Evolutionary conservation across 2,888 invertebrate genomes (phyloP), one percentile per base, ranked within the genome.

Genomic region (Melangyna quadrimaculata): DNA sequence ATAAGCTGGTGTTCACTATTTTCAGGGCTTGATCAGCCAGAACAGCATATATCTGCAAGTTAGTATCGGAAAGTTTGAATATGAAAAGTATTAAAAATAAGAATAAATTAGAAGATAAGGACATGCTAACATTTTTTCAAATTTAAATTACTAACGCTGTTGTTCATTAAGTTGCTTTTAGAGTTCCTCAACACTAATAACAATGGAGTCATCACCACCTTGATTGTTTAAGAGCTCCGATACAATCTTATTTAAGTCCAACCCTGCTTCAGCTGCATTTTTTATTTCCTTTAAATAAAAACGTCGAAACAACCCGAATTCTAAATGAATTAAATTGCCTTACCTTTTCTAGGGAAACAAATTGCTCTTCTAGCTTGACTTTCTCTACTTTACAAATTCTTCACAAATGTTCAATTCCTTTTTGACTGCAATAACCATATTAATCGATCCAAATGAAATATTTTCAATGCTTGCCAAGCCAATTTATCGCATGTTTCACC

Each of bases 231-330:
- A 91, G 88, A 95, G 93, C 88, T 95, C 95, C 0, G 94, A 93
- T 37, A 95, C 91, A 93, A 95, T 95, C 89, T 93, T 93, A 89
- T 95, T 95, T 63, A 95, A 90, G 91, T 97, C 97, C 87, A 97
- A 92, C 53, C 95, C 95, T 8, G 96, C 96, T 88, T 96, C 96
- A 0, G 97, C 96, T 0, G 96, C 96, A 89, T 94, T 95, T 91
- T 97, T 97, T 51, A 97, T 93, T 89, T 97, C 94, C 90, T 89
- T 27, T n/a, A 73, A 72, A 57, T 22, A 65, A 55, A 43, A 78
- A 65, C 1, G 8, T 14, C 8, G 3, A 14, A 51, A 14, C 51
- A 0, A 7, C 6, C 1, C 1, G 7, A 1, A 24, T 14, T 22
- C 0, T 0, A 6, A 24, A 12, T 7, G 1, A n/a, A 27, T 27